phyloP scores from a whole-genome alignment of 1,140 invertebrate species.

The Pentalonia nigronervosa region DNA sequence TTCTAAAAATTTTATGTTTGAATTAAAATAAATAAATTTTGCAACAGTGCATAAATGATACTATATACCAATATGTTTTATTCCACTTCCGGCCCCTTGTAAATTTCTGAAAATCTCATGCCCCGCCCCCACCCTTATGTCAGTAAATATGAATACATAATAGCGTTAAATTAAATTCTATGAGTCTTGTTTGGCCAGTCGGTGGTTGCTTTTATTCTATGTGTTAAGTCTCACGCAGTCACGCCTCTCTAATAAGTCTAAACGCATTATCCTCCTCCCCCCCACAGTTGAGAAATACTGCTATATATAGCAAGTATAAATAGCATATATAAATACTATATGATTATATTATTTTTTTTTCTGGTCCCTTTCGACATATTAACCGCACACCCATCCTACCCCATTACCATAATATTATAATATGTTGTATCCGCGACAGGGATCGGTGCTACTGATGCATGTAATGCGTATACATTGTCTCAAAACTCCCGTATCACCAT shows the following conservation, averaged over 20 bases:
- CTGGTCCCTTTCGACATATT: not conserved
- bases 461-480: not conserved
- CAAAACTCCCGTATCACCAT: not conserved
- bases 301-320: too few species aligned
- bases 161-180: not conserved
- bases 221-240: not conserved
- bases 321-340: too few species aligned
- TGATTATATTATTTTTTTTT: not conserved
- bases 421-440: not conserved
- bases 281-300: not conserved
- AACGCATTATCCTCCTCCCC: too few species aligned
- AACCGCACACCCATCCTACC: not conserved
- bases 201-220: not conserved
- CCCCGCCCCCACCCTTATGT: too few species aligned
- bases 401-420: not conserved
- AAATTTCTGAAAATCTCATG: too few species aligned
- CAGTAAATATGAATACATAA: not conserved
- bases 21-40: too few species aligned
- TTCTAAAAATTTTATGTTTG: too few species aligned
- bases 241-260: not conserved
- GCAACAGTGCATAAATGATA: too few species aligned
- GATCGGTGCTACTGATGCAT: not conserved
- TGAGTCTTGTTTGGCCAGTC: not conserved
- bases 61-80: too few species aligned
- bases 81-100: too few species aligned